phyloP scores from a whole-genome alignment of 2,113 vertebrate species.

The Scolopax mira region DNA sequence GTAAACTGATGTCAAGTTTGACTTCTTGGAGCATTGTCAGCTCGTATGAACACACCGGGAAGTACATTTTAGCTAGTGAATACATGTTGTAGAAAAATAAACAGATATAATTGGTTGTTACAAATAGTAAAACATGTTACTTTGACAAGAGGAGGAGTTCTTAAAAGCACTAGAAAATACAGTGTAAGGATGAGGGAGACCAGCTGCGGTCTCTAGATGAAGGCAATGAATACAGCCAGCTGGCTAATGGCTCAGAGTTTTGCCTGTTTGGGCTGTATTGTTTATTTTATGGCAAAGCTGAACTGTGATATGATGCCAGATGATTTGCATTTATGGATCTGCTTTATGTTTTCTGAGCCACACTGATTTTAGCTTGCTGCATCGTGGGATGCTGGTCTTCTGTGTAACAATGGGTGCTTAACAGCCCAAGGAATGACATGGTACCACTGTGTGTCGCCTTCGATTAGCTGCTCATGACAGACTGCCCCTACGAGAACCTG shows the following conservation, averaged over 20 bases:
- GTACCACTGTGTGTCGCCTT: not conserved
- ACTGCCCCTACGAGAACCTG: not conserved
- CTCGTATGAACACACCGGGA: not conserved
- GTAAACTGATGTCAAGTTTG: not conserved
- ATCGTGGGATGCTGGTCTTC: not conserved
- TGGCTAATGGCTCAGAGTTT: not conserved
- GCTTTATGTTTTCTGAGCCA: not conserved
- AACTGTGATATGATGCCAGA: not conserved
- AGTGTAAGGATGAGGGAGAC: not conserved
- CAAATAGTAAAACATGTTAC: not conserved
- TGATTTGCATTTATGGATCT: not conserved
- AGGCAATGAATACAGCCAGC: not conserved
- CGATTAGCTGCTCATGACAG: not conserved
- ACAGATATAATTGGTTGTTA: not conserved
- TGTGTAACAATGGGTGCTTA: not conserved
- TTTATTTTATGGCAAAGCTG: not conserved
- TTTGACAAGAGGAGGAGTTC: not conserved
- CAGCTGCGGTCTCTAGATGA: not conserved
- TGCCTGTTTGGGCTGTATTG: not conserved
- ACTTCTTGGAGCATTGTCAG: not conserved
- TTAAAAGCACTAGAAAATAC: not conserved
- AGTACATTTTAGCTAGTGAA: not conserved
- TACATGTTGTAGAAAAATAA: not conserved
- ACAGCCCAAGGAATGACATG: not conserved
- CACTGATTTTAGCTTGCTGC: not conserved